These are phyloP conservation scores for Rhynchonycteris naso DNA, from an alignment of 2,797 vertebrate genomes.

Conservation along the genomic window DNA sequence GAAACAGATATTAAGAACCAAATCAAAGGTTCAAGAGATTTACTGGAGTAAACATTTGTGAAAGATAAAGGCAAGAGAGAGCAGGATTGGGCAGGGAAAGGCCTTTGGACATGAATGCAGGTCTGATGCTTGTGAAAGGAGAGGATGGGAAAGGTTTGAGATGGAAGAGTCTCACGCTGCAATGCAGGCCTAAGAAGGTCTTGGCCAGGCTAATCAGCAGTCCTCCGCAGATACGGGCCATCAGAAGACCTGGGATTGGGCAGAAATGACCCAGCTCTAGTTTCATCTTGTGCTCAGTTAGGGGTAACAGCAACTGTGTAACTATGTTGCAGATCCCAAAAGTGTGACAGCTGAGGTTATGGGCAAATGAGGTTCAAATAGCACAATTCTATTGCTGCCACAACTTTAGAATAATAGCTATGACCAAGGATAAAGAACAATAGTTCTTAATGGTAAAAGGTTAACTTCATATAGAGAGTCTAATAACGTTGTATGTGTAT, in stretches of 20 bases:
- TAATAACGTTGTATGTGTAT: background rate
- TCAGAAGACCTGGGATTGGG: background rate
- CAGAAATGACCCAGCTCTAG: background rate
- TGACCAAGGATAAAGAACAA: background rate
- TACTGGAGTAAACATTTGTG: background rate
- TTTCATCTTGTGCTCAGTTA: background rate
- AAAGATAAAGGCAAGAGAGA: background rate
- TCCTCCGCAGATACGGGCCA: background rate
- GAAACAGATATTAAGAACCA: background rate
- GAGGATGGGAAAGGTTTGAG: background rate
- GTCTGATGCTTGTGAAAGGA: background rate
- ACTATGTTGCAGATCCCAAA: background rate
- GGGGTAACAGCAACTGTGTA: no score
- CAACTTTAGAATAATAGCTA: background rate
- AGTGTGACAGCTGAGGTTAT: no score
- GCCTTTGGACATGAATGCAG: background rate
- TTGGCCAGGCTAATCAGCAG: background rate
- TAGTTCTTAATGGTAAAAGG: background rate
- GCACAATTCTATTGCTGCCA: background rate
- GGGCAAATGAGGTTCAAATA: background rate
- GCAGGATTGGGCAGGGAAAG: background rate
- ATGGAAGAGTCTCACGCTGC: background rate
- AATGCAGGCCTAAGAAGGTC: background rate
- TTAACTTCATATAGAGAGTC: background rate
- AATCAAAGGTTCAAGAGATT: background rate